A percentile compares a stretch with the other conserved stretches of the same genome.
Evolutionary conservation across 2,888 invertebrate genomes (phyloP).

Genomic region (Synanthedon vespiformis): DNA sequence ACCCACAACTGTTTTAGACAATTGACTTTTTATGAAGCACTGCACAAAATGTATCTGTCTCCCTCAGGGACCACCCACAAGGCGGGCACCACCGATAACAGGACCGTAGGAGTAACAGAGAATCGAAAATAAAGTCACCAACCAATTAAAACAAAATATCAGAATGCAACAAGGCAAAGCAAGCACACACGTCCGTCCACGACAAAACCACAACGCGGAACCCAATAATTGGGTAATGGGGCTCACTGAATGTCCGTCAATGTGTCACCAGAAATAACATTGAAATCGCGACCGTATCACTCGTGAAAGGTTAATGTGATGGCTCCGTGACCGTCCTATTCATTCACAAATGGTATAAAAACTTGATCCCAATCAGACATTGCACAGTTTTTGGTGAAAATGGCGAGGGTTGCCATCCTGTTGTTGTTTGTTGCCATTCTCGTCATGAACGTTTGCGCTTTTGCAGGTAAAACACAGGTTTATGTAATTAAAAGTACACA

Average conservation of each 20-base stretch:
- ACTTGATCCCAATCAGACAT: background rate
- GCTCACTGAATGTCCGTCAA: slow-evolving; percentile 7
- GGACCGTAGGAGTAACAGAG: no score
- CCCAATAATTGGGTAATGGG: background rate
- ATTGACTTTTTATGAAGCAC: no score
- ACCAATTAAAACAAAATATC: no score
- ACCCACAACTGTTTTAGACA: no score
- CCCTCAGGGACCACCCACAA: no score
- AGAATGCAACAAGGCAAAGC: no score
- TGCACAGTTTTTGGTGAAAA: slow-evolving; percentile 3
- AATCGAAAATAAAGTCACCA: no score
- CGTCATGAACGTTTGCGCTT: slow-evolving; percentile 7
- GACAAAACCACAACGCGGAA: no score
- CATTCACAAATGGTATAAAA: slow-evolving; percentile 1
- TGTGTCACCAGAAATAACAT: slow-evolving; percentile 7
- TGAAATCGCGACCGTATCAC: slow-evolving; percentile 6
- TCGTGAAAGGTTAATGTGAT: slow-evolving; percentile 4
- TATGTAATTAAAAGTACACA: no score
- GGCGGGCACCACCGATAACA: no score
- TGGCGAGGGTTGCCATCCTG: slow-evolving; percentile 7
- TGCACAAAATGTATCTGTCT: no score
- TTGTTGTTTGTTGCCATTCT: slow-evolving; percentile 6
- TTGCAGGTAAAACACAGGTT: slow-evolving; percentile 10
- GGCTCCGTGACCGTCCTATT: slow-evolving; percentile 6
- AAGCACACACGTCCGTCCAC: no score